Conservation (phyloP, 1,140 invertebrate species). For the Helicorthomorpha holstii region DNA sequence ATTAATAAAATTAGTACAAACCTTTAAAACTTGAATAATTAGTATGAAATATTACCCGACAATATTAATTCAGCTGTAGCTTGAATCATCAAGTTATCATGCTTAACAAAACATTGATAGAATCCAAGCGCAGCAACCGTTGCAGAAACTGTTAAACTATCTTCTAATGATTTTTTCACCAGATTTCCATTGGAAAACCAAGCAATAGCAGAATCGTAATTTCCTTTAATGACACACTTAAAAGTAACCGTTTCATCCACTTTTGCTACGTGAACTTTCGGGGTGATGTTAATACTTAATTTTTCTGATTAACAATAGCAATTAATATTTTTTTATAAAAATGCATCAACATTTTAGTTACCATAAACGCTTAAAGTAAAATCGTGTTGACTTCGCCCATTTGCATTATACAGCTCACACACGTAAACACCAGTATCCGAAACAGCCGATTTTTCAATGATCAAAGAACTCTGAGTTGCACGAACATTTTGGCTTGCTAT, state of each 20-base stretch:
- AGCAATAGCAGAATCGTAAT: slow-evolving; percentile 55
- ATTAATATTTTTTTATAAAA: too few relatives aligned
- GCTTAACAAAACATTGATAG: slow-evolving; percentile 39
- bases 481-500: slow-evolving; percentile 10
- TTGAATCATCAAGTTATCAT: slow-evolving; percentile 21
- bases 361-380: slow-evolving; percentile 19
- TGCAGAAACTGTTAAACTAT: slow-evolving; percentile 11
- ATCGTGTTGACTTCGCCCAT: slow-evolving; percentile 18
- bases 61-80: slow-evolving; percentile 23
- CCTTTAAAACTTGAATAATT: neutral
- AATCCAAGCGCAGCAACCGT: slow-evolving; percentile 25
- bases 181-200: slow-evolving; percentile 65
- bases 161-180: neutral
- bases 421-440: slow-evolving; percentile 22
- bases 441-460: slow-evolving; percentile 16
- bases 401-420: slow-evolving; percentile 22
- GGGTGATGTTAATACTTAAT: slow-evolving; percentile 51
- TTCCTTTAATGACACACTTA: slow-evolving; percentile 66
- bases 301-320: slow-evolving; percentile 58
- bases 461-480: slow-evolving; percentile 19
- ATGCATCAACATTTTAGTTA: too few relatives aligned
- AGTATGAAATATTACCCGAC: neutral
- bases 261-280: slow-evolving; percentile 67
- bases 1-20: neutral
- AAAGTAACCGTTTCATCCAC: slow-evolving; percentile 48